A percentile compares a stretch with the other conserved stretches of the same genome.
Evolutionary conservation across 2,113 vertebrate species (phyloP).

Genomic region (Salminus brasiliensis): DNA sequence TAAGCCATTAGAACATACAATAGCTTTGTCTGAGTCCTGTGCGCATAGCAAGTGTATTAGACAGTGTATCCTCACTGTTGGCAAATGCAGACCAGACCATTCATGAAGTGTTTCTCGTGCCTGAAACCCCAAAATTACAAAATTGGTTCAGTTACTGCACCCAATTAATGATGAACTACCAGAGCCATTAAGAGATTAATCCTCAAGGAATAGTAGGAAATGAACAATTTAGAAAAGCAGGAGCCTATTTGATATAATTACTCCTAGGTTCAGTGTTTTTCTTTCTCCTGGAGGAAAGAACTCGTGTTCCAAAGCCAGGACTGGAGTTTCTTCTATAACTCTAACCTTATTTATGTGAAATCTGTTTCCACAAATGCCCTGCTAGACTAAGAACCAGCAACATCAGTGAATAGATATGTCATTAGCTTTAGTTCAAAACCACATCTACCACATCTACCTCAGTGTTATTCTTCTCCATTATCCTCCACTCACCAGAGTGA

Average conservation of each 20-base stretch:
- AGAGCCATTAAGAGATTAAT: conserved; percentile 43
- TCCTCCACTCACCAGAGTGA: not conserved
- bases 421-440: not conserved
- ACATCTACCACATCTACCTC: not conserved
- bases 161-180: conserved; percentile 60
- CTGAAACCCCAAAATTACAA: conserved; percentile 53
- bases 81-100: not conserved
- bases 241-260: not conserved
- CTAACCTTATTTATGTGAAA: not conserved
- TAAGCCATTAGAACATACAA: not conserved
- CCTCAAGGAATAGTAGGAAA: conserved; percentile 10
- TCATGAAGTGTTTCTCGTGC: not conserved
- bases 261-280: not conserved
- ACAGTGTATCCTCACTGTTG: conserved; percentile 4
- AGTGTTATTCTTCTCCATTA: conserved; percentile 8
- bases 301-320: not conserved
- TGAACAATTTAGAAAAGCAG: conserved; percentile 7
- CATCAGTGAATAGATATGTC: not conserved
- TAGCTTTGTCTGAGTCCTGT: not conserved
- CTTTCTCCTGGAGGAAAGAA: not conserved
- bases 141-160: conserved; percentile 61
- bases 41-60: not conserved
- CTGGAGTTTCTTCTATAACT: not conserved
- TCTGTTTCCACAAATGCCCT: not conserved
- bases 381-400: not conserved